phyloP scores from a whole-genome alignment of 1,140 invertebrate species.

The Drosophila elegans region DNA sequence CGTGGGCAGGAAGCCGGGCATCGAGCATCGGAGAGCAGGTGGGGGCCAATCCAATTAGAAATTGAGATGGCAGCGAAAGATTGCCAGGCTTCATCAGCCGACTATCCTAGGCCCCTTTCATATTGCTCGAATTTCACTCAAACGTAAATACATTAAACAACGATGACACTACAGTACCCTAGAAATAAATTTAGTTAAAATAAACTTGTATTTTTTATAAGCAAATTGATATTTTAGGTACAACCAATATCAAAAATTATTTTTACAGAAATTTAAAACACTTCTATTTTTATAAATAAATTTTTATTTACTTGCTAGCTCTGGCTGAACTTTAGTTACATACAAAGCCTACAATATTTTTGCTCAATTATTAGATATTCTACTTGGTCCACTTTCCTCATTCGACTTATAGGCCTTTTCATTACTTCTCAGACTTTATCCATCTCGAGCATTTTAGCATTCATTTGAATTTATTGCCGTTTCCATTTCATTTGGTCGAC shows the following conservation, averaged over 20 bases:
- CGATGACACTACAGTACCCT: too few species aligned
- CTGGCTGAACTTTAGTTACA: too few species aligned
- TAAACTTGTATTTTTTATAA: too few species aligned
- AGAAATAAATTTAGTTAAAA: too few species aligned
- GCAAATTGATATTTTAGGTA: too few species aligned
- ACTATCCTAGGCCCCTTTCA: neutral
- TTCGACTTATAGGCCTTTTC: conserved; percentile 40
- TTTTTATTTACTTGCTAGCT: too few species aligned
- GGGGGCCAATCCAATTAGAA: conserved; percentile 35
- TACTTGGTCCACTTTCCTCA: neutral
- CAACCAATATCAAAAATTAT: too few species aligned
- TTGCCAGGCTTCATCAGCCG: neutral
- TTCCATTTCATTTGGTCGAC: conserved; percentile 60
- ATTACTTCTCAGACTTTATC: conserved; percentile 34
- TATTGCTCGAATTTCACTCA: too few species aligned
- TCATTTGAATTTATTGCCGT: conserved; percentile 61
- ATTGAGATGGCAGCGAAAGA: conserved; percentile 21
- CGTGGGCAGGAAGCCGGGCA: neutral
- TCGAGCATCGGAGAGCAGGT: conserved; percentile 11
- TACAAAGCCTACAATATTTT: neutral
- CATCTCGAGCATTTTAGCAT: conserved; percentile 40
- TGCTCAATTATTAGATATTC: conserved; percentile 1
- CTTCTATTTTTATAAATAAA: too few species aligned
- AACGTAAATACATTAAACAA: too few species aligned
- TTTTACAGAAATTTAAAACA: too few species aligned